Percentiles rank a stretch among this genome's conserved stretches.
Evolutionary conservation across 2,113 vertebrate genomes (phyloP).

Genomic region (Chaetorhynchus papuensis): DNA sequence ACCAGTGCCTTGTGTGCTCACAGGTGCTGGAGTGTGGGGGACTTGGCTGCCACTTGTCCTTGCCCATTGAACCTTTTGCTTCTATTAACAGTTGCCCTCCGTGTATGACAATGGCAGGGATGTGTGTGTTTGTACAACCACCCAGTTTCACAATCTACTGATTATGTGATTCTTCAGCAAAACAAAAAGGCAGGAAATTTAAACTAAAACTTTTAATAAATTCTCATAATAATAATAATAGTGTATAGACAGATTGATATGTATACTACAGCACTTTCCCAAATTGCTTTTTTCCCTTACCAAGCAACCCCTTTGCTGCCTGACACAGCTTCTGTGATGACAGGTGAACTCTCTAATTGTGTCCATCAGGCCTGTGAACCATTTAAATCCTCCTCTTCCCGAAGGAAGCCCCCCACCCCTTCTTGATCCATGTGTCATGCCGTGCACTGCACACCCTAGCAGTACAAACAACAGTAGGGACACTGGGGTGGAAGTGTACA

Average conservation of each 20-base stretch:
- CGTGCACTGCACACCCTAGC: accelerated
- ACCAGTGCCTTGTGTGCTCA: neutral
- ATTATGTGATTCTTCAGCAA: neutral
- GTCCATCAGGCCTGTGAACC: neutral
- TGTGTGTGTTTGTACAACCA: neutral
- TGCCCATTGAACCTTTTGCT: neutral
- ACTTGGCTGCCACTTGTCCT: neutral
- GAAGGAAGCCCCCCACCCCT: neutral
- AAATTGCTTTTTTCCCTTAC: constrained; percentile 32
- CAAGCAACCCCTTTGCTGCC: neutral
- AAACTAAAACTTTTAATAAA: neutral
- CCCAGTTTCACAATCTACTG: neutral
- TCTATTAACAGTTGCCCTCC: neutral
- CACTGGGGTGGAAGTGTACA: neutral
- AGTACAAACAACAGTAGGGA: neutral
- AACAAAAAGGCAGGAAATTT: neutral
- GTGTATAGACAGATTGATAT: neutral
- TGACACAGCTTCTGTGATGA: neutral
- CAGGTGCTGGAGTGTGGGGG: neutral
- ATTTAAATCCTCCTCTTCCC: neutral
- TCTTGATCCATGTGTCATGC: neutral
- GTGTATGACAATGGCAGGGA: neutral
- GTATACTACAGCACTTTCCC: neutral
- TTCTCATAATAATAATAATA: neutral
- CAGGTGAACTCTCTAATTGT: neutral